Evolutionary conservation across 2,113 vertebrate genomes (phyloP).

Genomic region (Sebastes fasciatus): DNA sequence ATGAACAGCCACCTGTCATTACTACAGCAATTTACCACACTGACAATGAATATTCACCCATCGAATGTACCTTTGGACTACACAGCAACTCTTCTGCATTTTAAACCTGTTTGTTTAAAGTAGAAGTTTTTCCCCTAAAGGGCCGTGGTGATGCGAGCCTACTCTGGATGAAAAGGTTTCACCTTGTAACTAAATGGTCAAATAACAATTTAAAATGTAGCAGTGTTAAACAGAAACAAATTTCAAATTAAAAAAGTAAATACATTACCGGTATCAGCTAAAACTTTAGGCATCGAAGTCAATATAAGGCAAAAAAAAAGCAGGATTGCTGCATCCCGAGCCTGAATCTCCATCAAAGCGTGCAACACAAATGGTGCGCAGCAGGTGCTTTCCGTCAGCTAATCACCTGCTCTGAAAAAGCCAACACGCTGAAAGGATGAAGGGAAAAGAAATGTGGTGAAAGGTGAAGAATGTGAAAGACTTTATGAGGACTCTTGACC

Average conservation of each 20-base stretch:
- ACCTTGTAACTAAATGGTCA: too few species aligned
- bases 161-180: too few species aligned
- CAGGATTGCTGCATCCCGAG: neutral
- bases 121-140: too few species aligned
- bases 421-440: neutral
- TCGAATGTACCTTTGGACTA: too few species aligned
- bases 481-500: slow-evolving; percentile 51
- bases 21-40: neutral
- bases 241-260: neutral
- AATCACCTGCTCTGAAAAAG: slow-evolving; percentile 20
- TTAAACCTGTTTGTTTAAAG: too few species aligned
- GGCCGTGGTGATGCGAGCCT: too few species aligned
- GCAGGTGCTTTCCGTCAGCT: slow-evolving; percentile 32
- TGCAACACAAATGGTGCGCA: neutral
- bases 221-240: neutral
- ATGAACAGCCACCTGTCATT: neutral
- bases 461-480: neutral
- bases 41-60: too few species aligned
- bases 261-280: neutral
- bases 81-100: too few species aligned
- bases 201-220: neutral
- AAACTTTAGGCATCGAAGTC: neutral
- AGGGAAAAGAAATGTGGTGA: neutral
- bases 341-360: neutral
- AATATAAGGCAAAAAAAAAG: neutral